Evolutionary conservation across 2,113 vertebrate species (phyloP).

Genomic region (Chloroceryle aenea): DNA sequence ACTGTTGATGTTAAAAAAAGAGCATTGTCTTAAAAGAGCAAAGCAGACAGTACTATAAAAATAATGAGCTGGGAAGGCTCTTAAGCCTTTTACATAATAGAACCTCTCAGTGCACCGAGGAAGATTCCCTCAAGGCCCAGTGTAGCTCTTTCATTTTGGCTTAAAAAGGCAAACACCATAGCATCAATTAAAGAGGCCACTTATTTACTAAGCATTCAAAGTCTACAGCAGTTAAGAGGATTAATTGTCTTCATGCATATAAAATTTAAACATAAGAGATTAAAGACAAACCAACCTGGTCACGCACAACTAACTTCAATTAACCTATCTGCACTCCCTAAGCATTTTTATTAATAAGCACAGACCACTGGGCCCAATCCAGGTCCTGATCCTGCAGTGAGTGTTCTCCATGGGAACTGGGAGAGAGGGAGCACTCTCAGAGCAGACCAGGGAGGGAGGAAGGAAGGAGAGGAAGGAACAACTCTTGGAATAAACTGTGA

Average conservation of each 20-base stretch:
- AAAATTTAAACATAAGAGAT: constrained; percentile 71
- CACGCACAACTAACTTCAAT: constrained; percentile 70
- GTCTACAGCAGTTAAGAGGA: constrained; percentile 66
- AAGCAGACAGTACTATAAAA: constrained; percentile 48
- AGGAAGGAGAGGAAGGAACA: not conserved
- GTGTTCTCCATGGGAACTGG: not conserved
- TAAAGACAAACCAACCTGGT: constrained; percentile 72
- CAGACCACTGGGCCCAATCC: constrained; percentile 23
- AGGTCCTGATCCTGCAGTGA: not conserved
- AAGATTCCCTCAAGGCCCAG: constrained; percentile 46
- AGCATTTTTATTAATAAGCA: constrained; percentile 58
- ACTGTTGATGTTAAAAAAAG: constrained; percentile 45
- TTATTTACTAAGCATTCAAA: constrained; percentile 68
- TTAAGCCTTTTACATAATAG: constrained; percentile 40
- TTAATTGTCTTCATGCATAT: constrained; percentile 70
- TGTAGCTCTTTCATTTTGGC: constrained; percentile 40
- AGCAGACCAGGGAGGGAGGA: not conserved
- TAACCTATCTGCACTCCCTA: constrained; percentile 51
- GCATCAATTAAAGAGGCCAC: constrained; percentile 55
- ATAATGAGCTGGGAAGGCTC: constrained; percentile 54
- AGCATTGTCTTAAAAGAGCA: constrained; percentile 57
- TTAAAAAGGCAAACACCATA: constrained; percentile 50
- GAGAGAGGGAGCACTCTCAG: not conserved
- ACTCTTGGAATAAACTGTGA: not conserved
- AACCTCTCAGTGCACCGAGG: constrained; percentile 5